Percentiles rank a stretch among this genome's conserved stretches.
These are phyloP conservation scores for Netelia fuscicornis DNA, from an alignment of 2,888 invertebrate species.

Conservation along the genomic window DNA sequence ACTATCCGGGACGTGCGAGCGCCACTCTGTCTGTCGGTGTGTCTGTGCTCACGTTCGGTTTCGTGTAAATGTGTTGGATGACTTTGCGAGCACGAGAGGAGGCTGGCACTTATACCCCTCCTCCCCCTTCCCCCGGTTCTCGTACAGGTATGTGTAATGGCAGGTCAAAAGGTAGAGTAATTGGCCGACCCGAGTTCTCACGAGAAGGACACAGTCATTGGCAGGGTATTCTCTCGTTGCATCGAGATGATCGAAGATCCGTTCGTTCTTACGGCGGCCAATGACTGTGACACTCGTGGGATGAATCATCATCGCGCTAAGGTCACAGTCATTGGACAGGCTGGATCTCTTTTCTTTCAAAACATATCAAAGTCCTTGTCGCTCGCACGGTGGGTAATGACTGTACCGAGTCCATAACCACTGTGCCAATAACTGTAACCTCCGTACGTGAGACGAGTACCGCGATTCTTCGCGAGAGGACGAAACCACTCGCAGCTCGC, in stretches of 20 bases:
- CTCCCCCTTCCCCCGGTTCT: not conserved
- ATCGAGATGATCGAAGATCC: not conserved
- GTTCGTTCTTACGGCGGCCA: not conserved
- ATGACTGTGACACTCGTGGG: not conserved
- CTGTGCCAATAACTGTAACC: no score
- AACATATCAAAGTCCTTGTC: not conserved
- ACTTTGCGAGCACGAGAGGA: constrained; percentile 3
- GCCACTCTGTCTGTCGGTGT: not conserved
- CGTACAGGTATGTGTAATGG: constrained; percentile 8
- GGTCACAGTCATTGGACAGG: no score
- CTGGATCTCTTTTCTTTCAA: no score
- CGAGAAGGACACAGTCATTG: not conserved
- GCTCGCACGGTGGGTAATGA: not conserved
- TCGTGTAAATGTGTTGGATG: constrained; percentile 10
- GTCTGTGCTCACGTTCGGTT: constrained; percentile 26
- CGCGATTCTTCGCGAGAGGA: not conserved
- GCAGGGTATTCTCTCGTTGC: not conserved
- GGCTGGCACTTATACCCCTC: constrained; percentile 25
- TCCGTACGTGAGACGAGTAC: not conserved
- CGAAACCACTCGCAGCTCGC: constrained; percentile 33
- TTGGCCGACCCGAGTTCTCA: constrained; percentile 29
- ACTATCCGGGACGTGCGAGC: constrained; percentile 26
- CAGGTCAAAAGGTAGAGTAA: constrained; percentile 58
- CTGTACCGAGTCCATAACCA: not conserved
- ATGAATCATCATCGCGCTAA: no score